Evolutionary conservation across 2,888 invertebrate genomes (phyloP), one percentile per base, ranked within the genome.

Genomic region (Alviniconcha strummeri): DNA sequence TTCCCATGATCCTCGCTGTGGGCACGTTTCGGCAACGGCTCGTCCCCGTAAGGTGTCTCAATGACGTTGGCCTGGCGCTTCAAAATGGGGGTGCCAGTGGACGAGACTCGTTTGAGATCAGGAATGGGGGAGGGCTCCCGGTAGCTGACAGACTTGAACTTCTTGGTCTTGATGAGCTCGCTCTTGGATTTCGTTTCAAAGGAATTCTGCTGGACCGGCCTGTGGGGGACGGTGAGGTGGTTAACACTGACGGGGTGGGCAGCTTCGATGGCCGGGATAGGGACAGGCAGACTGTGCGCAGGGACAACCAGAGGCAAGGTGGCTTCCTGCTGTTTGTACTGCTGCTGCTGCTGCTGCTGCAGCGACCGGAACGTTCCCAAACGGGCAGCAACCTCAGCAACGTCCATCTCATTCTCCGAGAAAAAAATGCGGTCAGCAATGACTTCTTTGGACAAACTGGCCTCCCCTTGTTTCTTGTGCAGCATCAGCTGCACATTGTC

Each of bases 401-500:
- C 87, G 71, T 89, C 89, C 88, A 88, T 88, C 76, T 89, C 88
- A 80, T 88, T 88, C 78, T 88, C 88, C 2, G 89, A 89, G 82
- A 84, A 88, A 77, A 88, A 89, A 13, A 89, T 85, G 17, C 89
- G 80, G 77, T 86, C 84, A 13, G 85, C 75, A 17, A 88, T 81
- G 64, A 85, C 84, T 15, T 88, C 85, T 36, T 75, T 83, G 17
- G 9, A 8, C 0, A 84, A 75, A 13, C 80, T 78, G 17, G 80
- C 83, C 67, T 80, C 83, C n/a, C 85, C 85, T 55, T 83, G 81
- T 72, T 85, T 87, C 60, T 87, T 89, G 84, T 91, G 90, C 11
- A 91, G 87, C 60, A 91, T 87, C 6, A 91, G 72, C 83, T 91
- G 91, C 3, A 89, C 86, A 84, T 88, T 89, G 17, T 89, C 87